These are phyloP conservation scores for Prietella phreatophila DNA, from an alignment of 2,113 vertebrate genomes.

Conservation along the genomic window DNA sequence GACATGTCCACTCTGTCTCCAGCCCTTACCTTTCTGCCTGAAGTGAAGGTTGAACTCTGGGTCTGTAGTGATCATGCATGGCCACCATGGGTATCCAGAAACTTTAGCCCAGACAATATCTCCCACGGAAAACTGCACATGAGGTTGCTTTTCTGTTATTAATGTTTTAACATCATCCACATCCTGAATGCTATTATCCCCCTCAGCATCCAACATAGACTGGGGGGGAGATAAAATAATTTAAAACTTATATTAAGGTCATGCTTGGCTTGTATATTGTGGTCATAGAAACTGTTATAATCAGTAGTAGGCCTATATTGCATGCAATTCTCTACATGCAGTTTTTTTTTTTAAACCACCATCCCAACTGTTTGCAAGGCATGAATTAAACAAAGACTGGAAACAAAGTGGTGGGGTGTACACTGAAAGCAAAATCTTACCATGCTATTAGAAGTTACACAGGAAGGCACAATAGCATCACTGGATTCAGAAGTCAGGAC, in stretches of 20 bases:
- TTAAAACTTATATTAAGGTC: not conserved
- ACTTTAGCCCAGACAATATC: constrained; percentile 97
- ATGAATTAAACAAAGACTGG: not conserved
- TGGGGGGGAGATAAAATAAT: not conserved
- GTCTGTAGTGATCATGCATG: constrained; percentile 93
- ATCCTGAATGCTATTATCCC: not conserved
- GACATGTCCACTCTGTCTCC: too few species aligned
- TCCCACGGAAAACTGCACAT: constrained; percentile 73
- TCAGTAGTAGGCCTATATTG: not conserved
- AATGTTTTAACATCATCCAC: constrained; percentile 4
- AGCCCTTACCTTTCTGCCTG: constrained; percentile 83
- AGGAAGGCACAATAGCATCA: constrained; percentile 9
- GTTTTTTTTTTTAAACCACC: not conserved
- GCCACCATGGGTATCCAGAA: constrained; percentile 97
- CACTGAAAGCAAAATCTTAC: constrained; percentile 21
- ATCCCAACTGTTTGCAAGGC: too few species aligned
- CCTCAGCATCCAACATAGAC: constrained; percentile 32
- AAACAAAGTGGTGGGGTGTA: not conserved
- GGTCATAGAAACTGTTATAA: not conserved
- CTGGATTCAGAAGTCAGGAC: constrained; percentile 3
- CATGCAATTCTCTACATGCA: not conserved
- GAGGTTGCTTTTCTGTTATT: not conserved
- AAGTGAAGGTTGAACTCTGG: constrained; percentile 82
- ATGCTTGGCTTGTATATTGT: not conserved
- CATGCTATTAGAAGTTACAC: constrained; percentile 20